Conservation (phyloP, 2,113 vertebrate genomes). For the Vicugna pacos region DNA sequence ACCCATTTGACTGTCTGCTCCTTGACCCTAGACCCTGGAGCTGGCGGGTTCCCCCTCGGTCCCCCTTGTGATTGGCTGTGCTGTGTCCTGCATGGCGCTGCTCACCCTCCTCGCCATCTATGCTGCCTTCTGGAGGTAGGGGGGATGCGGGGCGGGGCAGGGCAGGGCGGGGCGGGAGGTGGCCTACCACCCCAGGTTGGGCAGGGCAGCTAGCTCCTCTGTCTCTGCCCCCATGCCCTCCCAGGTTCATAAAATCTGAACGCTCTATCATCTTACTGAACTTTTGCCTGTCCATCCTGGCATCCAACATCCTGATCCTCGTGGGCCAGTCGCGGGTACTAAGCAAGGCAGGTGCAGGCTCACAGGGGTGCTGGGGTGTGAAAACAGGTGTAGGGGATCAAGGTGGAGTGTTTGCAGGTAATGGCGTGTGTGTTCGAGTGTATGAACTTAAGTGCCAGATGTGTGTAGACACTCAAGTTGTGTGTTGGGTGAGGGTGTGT, state of each 20-base stretch:
- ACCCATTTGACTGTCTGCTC: background rate
- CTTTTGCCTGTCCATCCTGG: constrained; percentile 98
- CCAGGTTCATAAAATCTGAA: constrained; percentile 97
- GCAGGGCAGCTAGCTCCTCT: background rate
- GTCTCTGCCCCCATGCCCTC: background rate
- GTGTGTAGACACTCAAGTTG: background rate
- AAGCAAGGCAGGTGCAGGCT: constrained; percentile 93
- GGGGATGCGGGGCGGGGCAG: background rate
- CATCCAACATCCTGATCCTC: constrained; percentile 97
- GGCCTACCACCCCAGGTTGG: background rate
- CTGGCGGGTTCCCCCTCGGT: constrained; percentile 93
- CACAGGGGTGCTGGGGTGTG: background rate
- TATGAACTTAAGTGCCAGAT: background rate
- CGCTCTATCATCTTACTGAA: constrained; percentile 99
- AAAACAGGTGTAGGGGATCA: background rate
- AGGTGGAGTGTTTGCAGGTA: background rate
- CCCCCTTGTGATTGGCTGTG: constrained; percentile 97
- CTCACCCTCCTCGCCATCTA: constrained; percentile 97
- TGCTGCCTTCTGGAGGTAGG: constrained; percentile 98
- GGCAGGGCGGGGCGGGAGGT: background rate
- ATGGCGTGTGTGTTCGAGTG: background rate
- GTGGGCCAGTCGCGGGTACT: constrained; percentile 98
- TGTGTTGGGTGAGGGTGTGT: background rate
- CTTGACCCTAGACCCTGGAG: constrained; percentile 92
- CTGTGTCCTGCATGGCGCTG: constrained; percentile 96